phyloP scores from a whole-genome alignment of 2,797 vertebrate species.

The Coregonus ussuriensis region DNA sequence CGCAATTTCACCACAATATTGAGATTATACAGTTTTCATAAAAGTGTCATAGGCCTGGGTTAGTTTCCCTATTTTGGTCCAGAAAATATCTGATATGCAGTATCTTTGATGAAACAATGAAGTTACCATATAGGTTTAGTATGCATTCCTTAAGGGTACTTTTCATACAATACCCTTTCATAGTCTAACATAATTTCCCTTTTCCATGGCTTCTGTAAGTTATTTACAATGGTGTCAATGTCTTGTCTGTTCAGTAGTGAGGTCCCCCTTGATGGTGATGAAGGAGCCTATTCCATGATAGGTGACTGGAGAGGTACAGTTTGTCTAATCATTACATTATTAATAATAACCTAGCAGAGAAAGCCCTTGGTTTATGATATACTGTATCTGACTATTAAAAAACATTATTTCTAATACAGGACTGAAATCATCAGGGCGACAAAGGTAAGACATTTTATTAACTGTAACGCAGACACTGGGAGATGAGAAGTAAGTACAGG shows the following conservation, averaged over 20 bases:
- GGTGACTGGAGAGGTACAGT: neutral
- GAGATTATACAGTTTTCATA: no score
- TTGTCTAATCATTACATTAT: neutral
- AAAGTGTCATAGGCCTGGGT: neutral
- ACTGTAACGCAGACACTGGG: no score
- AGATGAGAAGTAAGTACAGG: no score
- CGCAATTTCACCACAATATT: no score
- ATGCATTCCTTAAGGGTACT: neutral
- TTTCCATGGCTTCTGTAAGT: no score
- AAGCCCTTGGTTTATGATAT: neutral
- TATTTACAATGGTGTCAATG: no score
- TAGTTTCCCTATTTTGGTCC: neutral
- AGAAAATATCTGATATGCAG: neutral
- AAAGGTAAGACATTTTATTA: no score
- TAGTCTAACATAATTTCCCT: no score
- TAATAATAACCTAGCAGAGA: neutral
- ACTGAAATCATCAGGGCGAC: neutral
- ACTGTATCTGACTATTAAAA: neutral
- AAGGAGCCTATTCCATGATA: neutral
- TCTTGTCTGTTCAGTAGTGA: neutral
- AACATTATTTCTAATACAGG: neutral
- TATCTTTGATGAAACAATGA: neutral
- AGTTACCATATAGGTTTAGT: neutral
- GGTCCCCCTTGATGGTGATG: neutral
- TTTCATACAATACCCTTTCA: neutral